phyloP scores from a whole-genome alignment of 2,113 vertebrate species.

The Sigmodon hispidus region DNA sequence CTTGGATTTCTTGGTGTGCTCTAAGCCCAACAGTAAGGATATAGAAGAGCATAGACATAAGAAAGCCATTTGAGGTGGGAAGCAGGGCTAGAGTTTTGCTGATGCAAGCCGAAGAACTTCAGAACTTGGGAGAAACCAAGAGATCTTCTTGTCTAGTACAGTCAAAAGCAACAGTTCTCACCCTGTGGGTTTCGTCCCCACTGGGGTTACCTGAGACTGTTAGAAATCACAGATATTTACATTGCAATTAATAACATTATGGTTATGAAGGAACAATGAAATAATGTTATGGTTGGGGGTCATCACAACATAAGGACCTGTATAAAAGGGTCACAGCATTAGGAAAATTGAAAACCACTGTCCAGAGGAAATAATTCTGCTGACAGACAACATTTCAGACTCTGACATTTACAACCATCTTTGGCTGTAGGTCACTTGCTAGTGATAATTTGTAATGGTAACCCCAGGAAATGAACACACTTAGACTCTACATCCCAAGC shows the following conservation, averaged over 20 bases:
- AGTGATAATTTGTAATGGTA: neutral
- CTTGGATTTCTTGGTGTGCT: neutral
- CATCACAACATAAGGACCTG: neutral
- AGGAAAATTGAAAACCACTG: neutral
- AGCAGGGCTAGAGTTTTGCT: neutral
- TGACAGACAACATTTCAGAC: neutral
- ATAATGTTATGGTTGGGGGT: neutral
- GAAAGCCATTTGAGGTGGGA: neutral
- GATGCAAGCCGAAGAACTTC: neutral
- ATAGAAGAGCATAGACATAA: neutral
- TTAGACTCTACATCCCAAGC: neutral
- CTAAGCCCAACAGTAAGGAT: neutral
- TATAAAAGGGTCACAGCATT: neutral
- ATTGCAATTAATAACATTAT: neutral
- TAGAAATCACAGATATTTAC: neutral
- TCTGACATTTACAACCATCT: neutral
- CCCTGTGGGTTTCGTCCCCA: neutral
- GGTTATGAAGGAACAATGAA: neutral
- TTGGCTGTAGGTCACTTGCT: neutral
- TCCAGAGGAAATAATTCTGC: neutral
- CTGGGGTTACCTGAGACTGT: neutral
- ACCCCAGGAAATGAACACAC: neutral
- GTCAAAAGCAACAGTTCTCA: neutral
- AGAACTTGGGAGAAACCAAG: neutral
- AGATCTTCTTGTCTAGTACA: neutral